Percentiles rank a stretch among this genome's conserved stretches.
phyloP scores from a whole-genome alignment of 2,888 invertebrate species.

The Ectemnius continuus region DNA sequence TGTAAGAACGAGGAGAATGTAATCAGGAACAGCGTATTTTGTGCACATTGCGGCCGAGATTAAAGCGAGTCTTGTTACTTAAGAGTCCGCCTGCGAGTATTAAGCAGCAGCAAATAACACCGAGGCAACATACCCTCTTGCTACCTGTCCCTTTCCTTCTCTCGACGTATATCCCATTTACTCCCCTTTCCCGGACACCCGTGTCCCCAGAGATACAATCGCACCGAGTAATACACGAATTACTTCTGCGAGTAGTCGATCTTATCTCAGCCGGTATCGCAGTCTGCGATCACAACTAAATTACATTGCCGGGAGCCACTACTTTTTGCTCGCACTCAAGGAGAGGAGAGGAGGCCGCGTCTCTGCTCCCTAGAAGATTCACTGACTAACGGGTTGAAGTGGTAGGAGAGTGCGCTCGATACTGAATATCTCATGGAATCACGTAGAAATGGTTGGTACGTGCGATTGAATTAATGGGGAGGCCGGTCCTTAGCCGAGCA shows the following conservation, averaged over 20 bases:
- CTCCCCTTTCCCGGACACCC: neutral
- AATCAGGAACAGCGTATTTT: constrained; percentile 27
- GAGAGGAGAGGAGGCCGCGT: neutral
- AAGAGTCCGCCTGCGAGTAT: constrained; percentile 10
- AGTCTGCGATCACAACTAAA: neutral
- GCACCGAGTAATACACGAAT: neutral
- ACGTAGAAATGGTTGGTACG: no score
- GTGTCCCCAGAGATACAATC: constrained; percentile 3
- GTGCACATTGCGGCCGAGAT: constrained; percentile 24
- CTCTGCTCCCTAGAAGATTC: neutral
- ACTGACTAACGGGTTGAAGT: neutral
- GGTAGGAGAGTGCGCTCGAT: no score
- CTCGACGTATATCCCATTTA: neutral
- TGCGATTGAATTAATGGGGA: no score
- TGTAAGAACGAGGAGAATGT: constrained; percentile 36
- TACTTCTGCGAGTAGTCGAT: neutral
- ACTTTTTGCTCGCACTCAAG: no score
- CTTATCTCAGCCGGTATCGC: neutral
- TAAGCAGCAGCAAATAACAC: constrained; percentile 14
- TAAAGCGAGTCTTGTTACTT: constrained; percentile 25
- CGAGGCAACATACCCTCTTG: neutral
- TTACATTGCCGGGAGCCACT: neutral
- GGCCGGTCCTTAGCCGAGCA: no score
- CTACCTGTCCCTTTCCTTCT: neutral
- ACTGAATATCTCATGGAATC: no score